Evolutionary conservation across 2,797 vertebrate genomes (phyloP), one percentile per base, ranked within the genome.

Genomic region (Clarias fuscus): DNA sequence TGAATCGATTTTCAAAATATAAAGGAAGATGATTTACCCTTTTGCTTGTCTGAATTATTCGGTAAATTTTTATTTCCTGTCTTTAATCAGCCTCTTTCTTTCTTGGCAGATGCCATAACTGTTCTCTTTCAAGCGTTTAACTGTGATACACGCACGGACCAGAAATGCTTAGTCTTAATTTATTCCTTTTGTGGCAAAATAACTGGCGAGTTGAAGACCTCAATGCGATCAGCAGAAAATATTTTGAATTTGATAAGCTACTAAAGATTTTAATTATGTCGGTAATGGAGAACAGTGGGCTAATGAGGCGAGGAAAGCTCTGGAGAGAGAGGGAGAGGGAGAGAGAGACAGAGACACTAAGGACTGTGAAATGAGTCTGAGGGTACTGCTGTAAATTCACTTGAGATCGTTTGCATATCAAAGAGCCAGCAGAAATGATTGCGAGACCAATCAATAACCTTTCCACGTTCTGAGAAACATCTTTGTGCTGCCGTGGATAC

Each of bases 241-340:
- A 98, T 98, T 98, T 99, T 98, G 97, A 98, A 98, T 99, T 98
- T 99, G 97, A 98, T 99, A 99, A 99, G 98, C 98, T 98, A 97
- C 97, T 99, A 97, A 99, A 98, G 98, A 98, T 99, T 99, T 99
- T 99, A 99, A 99, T 99, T 99, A 99, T 96, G 97, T 97, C 93
- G 95, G 97, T 98, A 98, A 98, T 99, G 97, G 98, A 98, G 97
- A 99, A 98, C 97, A 97, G 94, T 97, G 97, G 97, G 96, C 97
- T 99, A 99, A 99, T 99, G 98, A 99, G 98, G 97, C 98, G 94
- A 94, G 96, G 97, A 97, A 97, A 97, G 96, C 97, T 98, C 97
- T 94, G 93, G 97, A 98, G 98, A 99, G 97, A 96, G 40, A 30
- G 77, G 22, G n/a, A n/a, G 62, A 56, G 84, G 53, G 73, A 27